Evolutionary conservation across 2,113 vertebrate species (phyloP).

Genomic region (Penelope pileata): DNA sequence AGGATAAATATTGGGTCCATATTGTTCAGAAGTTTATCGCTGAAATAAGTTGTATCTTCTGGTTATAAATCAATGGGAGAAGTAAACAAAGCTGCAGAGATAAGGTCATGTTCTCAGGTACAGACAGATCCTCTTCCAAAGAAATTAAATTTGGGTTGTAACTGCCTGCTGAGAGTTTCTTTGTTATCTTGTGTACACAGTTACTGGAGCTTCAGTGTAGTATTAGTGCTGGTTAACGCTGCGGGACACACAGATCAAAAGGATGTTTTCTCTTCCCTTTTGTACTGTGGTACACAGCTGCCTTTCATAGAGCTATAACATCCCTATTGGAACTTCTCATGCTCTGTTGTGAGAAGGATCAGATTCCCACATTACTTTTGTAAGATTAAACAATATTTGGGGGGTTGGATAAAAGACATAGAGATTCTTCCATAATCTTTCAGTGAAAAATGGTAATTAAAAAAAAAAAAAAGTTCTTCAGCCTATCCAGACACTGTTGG

Average conservation of each 20-base stretch:
- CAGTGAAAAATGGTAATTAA: not conserved
- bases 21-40: not conserved
- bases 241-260: not conserved
- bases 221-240: not conserved
- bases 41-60: not conserved
- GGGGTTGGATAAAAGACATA: not conserved
- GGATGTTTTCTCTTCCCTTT: not conserved
- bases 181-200: not conserved
- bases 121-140: not conserved
- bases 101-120: not conserved
- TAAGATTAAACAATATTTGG: not conserved
- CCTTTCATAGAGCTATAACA: not conserved
- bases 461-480: not conserved
- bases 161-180: not conserved
- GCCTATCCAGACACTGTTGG: not conserved
- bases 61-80: not conserved
- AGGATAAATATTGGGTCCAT: rapidly evolving
- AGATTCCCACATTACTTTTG: not conserved
- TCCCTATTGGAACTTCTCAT: not conserved
- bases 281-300: rapidly evolving
- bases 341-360: not conserved
- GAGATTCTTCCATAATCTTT: not conserved
- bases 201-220: not conserved
- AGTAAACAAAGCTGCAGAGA: conserved; percentile 20
- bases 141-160: not conserved